phyloP scores from a whole-genome alignment of 2,113 vertebrate genomes.

The Poecile atricapillus region DNA sequence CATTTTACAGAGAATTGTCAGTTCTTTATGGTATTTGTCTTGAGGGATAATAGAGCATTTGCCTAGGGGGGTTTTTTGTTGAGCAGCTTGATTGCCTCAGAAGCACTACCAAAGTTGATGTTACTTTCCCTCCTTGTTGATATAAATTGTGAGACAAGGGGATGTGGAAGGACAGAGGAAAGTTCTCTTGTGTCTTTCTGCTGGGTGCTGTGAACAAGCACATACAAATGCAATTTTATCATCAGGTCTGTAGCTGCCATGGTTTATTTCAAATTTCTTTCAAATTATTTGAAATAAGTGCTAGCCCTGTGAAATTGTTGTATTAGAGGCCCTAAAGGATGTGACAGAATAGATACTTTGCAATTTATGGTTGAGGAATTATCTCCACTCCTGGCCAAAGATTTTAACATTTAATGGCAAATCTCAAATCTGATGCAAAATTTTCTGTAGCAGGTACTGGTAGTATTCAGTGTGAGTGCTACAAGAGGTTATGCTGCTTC shows the following conservation, averaged over 20 bases:
- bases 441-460: not conserved
- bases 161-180: not conserved
- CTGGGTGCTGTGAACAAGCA: not conserved
- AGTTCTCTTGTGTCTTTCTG: not conserved
- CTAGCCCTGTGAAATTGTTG: not conserved
- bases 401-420: not conserved
- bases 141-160: not conserved
- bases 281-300: not conserved
- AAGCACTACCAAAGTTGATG: not conserved
- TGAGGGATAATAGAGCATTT: not conserved
- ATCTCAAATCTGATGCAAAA: not conserved
- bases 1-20: not conserved
- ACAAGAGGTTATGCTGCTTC: not conserved
- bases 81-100: not conserved
- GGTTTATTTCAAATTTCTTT: not conserved
- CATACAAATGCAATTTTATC: not conserved
- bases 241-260: not conserved
- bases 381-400: not conserved
- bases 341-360: not conserved
- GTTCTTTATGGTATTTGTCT: slow-evolving; percentile 11
- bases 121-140: not conserved
- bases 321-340: not conserved
- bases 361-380: not conserved
- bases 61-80: not conserved
- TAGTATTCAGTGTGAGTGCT: not conserved